Base-by-base conservation (phyloP, 2,888 invertebrate genomes). In the Acleris literana region DNA sequence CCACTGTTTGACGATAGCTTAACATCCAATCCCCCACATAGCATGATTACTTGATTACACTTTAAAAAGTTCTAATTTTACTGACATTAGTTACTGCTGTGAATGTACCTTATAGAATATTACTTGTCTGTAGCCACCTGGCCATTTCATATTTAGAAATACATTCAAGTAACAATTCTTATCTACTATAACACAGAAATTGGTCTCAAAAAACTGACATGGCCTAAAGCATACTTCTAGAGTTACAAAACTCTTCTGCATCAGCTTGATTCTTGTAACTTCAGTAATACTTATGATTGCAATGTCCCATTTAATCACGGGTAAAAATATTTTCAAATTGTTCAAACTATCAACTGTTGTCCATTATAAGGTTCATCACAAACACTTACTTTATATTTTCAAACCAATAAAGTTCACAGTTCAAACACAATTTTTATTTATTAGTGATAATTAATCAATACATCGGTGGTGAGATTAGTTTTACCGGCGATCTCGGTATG, bases 401-500 rank as follows among this genome's bases (percentile, higher is more conserved):
- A 76, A 87, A 81, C 83, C 79, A 92, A 92, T 87, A 91, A 92
- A 92, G 92, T 92, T 90, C 90, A 88, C 85, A 89, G 92, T 92
- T 91, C 88, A 81, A 86, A 86, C 90, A 91, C 90, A 92, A 83
- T 81, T 79, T 83, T 88, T 90, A 65, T 66, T 66, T 89, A 88
- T 89, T 90, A 82, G 74, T 70, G 83, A 83, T 84, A 81, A 87
- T 81, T 75, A 83, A 80, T 82, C 83, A 80, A 80, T 90, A 92
- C 91, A 92, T 86, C 81, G 78, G 80, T 84, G 84, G 81, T 81
- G 75, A 80, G 76, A 73, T 75, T 72, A 74, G 70, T 72, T 79
- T 85, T 81, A 94, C 87, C 94, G 93, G 68, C 94, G 93, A 78
- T 94, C 94, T 73, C 94, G 92, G 78, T 94, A 94, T 71, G 94